Evolutionary conservation across 2,113 vertebrate genomes (phyloP).

Genomic region (Malaclemys terrapin): DNA sequence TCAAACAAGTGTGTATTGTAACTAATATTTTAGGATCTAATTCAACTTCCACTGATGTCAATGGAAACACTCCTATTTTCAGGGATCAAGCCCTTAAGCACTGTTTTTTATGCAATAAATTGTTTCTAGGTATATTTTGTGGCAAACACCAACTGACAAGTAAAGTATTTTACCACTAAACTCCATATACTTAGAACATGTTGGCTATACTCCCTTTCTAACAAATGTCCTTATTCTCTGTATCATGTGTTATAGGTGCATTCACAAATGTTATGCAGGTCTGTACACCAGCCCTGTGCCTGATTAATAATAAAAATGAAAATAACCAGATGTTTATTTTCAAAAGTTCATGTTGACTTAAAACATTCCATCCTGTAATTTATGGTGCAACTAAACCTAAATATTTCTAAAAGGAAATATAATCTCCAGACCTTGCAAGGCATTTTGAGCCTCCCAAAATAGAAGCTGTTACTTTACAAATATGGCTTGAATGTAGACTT

Average conservation of each 20-base stretch:
- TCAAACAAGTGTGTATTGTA: constrained; percentile 49
- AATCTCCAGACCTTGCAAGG: constrained; percentile 62
- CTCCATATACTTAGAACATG: constrained; percentile 25
- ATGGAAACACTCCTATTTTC: constrained; percentile 11
- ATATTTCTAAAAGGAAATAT: constrained; percentile 69
- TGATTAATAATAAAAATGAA: constrained; percentile 67
- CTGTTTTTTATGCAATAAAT: constrained; percentile 30
- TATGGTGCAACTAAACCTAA: constrained; percentile 63
- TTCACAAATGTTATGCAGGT: constrained; percentile 37
- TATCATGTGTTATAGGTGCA: constrained; percentile 53
- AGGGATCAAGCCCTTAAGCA: not conserved
- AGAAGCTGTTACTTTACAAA: constrained; percentile 64
- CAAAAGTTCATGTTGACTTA: constrained; percentile 69
- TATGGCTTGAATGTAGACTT: not conserved
- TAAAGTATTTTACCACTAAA: constrained; percentile 49
- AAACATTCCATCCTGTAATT: constrained; percentile 73
- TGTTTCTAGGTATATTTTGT: not conserved
- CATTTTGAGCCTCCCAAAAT: constrained; percentile 66
- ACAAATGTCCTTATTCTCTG: constrained; percentile 59
- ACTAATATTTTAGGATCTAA: constrained; percentile 45
- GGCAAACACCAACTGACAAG: constrained; percentile 37
- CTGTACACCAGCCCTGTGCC: constrained; percentile 44
- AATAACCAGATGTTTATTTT: constrained; percentile 74
- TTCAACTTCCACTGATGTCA: constrained; percentile 44
- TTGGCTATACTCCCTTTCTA: constrained; percentile 51